Evolutionary conservation across 2,113 vertebrate genomes (phyloP).

Genomic region (Albula glossodonta): DNA sequence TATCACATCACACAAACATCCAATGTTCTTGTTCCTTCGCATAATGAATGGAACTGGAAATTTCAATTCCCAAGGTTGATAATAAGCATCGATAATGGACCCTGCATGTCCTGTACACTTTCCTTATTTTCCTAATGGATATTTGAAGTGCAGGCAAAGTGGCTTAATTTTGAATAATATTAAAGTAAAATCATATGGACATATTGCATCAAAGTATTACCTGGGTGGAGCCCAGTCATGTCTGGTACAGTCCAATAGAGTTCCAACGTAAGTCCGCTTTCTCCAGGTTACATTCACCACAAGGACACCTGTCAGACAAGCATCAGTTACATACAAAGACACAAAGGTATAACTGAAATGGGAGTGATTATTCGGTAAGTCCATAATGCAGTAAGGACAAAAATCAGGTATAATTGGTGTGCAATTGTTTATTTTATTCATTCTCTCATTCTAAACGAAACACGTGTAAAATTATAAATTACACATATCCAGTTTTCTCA

Average conservation of each 20-base stretch:
- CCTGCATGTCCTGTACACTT: not conserved
- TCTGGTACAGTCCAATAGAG: slow-evolving; percentile 94
- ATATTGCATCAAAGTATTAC: slow-evolving; percentile 60
- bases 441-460: slow-evolving; percentile 68
- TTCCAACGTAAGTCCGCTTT: slow-evolving; percentile 97
- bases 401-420: not conserved
- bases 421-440: slow-evolving; percentile 59
- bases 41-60: not conserved
- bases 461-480: slow-evolving; percentile 12
- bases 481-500: not conserved
- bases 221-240: slow-evolving; percentile 98
- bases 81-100: not conserved
- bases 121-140: not conserved
- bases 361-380: not conserved
- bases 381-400: slow-evolving; percentile 33
- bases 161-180: not conserved
- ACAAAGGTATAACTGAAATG: slow-evolving; percentile 20
- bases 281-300: slow-evolving; percentile 99
- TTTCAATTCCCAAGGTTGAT: not conserved
- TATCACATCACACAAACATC: slow-evolving; percentile 2
- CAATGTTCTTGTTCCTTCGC: not conserved
- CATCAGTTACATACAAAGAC: slow-evolving; percentile 32
- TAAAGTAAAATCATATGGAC: not conserved
- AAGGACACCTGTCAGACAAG: slow-evolving; percentile 81
- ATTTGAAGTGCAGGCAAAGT: not conserved